A percentile compares a stretch with the other conserved stretches of the same genome.
Conservation (phyloP, 2,113 vertebrate genomes). For the Eurypyga helias region DNA sequence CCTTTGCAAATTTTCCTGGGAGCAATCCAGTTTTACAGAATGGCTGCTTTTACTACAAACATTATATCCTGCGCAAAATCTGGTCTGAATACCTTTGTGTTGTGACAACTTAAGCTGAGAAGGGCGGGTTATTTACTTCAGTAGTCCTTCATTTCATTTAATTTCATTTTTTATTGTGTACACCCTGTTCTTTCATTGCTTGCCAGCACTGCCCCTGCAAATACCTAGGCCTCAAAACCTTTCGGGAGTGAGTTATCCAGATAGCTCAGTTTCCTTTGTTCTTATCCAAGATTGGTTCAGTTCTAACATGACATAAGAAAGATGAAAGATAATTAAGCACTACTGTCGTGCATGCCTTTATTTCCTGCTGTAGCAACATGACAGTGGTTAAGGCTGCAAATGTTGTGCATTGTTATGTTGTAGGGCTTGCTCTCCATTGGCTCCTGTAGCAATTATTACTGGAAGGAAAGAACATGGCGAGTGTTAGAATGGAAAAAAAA, state of each 20-base stretch:
- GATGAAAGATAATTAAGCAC: background rate
- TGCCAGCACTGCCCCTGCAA: background rate
- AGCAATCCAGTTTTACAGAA: background rate
- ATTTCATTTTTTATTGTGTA: background rate
- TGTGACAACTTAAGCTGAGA: background rate
- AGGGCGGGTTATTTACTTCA: background rate
- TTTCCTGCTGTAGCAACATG: background rate
- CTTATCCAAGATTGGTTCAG: background rate
- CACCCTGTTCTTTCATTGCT: background rate
- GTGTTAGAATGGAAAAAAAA: conserved; percentile 3
- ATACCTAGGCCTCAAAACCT: background rate
- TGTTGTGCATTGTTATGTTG: background rate
- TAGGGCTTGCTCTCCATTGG: background rate
- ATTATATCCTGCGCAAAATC: background rate
- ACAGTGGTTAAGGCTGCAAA: background rate
- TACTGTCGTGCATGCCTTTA: background rate
- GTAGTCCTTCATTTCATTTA: background rate
- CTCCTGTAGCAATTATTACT: background rate
- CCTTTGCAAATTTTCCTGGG: conserved; percentile 8
- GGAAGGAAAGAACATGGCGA: background rate
- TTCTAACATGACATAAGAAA: background rate
- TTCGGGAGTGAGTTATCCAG: background rate
- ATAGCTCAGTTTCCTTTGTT: background rate
- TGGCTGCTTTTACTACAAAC: background rate
- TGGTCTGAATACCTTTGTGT: background rate